These are phyloP conservation scores for Eupithecia centaureata DNA, from an alignment of 2,888 invertebrate genomes.

Conservation along the genomic window DNA sequence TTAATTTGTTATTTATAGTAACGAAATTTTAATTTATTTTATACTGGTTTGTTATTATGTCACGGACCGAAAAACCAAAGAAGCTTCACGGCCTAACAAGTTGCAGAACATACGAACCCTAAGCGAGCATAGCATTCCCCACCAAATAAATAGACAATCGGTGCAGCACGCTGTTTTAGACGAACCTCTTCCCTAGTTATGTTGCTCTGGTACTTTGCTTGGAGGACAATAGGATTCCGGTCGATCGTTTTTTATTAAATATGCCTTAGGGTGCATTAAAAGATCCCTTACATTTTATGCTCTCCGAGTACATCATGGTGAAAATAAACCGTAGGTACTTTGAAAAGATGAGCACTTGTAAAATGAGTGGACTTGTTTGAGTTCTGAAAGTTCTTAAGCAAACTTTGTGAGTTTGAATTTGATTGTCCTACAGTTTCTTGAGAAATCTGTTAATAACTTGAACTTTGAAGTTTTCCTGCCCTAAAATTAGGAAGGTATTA, in stretches of 20 bases:
- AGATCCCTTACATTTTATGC: conserved; percentile 29
- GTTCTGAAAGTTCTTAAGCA: conserved; percentile 18
- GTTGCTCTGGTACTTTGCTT: conserved; percentile 35
- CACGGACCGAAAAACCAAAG: not conserved
- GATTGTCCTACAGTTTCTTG: conserved; percentile 16
- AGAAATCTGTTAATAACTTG: conserved; percentile 19
- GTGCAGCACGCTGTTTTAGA: conserved; percentile 14
- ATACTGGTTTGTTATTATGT: not conserved
- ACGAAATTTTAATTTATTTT: not conserved
- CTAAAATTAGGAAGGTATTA: conserved; percentile 14
- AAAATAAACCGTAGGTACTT: conserved; percentile 34
- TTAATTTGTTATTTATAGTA: too few relatives aligned
- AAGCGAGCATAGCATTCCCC: not conserved
- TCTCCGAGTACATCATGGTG: conserved; percentile 38
- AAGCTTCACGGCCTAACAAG: not conserved
- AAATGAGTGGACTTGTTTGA: conserved; percentile 12
- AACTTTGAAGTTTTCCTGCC: conserved; percentile 29
- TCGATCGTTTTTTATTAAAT: conserved; percentile 34
- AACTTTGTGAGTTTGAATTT: conserved; percentile 28
- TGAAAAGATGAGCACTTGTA: conserved; percentile 9
- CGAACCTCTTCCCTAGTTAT: conserved; percentile 24
- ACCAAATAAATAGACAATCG: not conserved
- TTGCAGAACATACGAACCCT: not conserved
- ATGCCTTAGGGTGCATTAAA: conserved; percentile 29
- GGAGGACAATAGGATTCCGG: conserved; percentile 38